phyloP scores from a whole-genome alignment of 2,888 invertebrate genomes.

The Latheticus oryzae region DNA sequence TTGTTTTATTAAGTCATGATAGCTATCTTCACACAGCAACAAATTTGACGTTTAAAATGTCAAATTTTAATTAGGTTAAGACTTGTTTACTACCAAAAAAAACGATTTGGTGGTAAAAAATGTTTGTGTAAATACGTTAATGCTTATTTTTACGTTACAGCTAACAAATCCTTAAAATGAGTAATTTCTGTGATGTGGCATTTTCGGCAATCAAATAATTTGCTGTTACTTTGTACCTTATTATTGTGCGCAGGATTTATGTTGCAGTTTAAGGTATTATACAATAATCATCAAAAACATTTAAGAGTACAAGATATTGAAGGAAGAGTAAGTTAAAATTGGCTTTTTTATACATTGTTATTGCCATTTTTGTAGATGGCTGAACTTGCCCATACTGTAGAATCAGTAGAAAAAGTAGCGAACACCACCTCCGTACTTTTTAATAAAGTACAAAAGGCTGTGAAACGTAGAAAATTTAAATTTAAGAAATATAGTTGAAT shows the following conservation, averaged over 20 bases:
- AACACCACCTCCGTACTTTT: conserved; percentile 48
- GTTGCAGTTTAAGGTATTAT: conserved; percentile 53
- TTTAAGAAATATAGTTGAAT: conserved; percentile 31
- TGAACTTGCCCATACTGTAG: conserved; percentile 48
- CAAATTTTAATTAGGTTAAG: too few relatives aligned
- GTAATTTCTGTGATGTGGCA: conserved; percentile 46
- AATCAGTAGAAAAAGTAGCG: conserved; percentile 46
- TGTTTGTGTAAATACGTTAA: neutral
- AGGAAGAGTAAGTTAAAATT: conserved; percentile 47
- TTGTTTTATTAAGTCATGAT: too few relatives aligned
- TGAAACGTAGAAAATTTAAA: conserved; percentile 19
- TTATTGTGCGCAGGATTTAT: conserved; percentile 52
- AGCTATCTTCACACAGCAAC: too few relatives aligned
- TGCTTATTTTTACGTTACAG: conserved; percentile 4
- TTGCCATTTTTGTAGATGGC: conserved; percentile 46
- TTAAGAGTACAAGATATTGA: conserved; percentile 52
- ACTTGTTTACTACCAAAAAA: too few relatives aligned
- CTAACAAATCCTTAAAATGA: conserved; percentile 26
- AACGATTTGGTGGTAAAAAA: neutral
- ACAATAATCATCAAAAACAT: conserved; percentile 53
- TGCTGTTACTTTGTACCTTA: conserved; percentile 52
- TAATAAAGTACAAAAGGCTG: conserved; percentile 43
- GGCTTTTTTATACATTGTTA: neutral
- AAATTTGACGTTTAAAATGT: too few relatives aligned
- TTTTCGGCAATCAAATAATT: conserved; percentile 54